Percentiles rank a stretch among this genome's conserved stretches.
Conservation (phyloP, 1,140 invertebrate species). For the Orius insidiosus region DNA sequence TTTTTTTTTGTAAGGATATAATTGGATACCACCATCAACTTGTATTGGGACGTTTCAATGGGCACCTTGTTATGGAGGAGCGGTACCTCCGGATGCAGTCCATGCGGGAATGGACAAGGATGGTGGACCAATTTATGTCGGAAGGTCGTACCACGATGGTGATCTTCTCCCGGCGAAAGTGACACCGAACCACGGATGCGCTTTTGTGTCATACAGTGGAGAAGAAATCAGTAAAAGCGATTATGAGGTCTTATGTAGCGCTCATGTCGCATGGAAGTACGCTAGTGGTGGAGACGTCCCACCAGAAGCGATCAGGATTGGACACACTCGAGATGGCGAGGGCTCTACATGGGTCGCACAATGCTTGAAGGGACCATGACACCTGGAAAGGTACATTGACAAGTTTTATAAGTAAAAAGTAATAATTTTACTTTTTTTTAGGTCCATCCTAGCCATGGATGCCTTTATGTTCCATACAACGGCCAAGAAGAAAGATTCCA, state of each 20-base stretch:
- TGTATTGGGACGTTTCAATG: constrained; percentile 15
- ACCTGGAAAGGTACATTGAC: constrained; percentile 10
- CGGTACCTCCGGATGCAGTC: constrained; percentile 34
- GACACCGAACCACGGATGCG: constrained; percentile 41
- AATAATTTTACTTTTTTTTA: constrained; percentile 23
- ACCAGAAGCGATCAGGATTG: neutral
- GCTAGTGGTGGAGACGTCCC: neutral
- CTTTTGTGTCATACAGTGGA: constrained; percentile 43
- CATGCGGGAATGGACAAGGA: constrained; percentile 49
- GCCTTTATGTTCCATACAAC: constrained; percentile 52
- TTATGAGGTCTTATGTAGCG: constrained; percentile 37
- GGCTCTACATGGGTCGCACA: neutral
- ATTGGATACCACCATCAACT: constrained; percentile 14
- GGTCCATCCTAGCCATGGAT: constrained; percentile 51
- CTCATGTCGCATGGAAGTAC: constrained; percentile 23
- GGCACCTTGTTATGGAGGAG: constrained; percentile 14
- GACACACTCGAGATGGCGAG: neutral
- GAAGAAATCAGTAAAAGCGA: constrained; percentile 39
- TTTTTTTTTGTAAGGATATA: constrained; percentile 8
- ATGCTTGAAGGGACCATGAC: neutral
- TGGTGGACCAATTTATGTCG: constrained; percentile 53
- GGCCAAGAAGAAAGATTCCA: constrained; percentile 48
- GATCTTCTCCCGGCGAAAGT: constrained; percentile 63
- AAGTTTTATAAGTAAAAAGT: neutral
- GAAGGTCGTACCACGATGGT: constrained; percentile 48